Evolutionary conservation across 2,113 vertebrate species (phyloP), one percentile per base, ranked within the genome.

Genomic region (Clarias magur): DNA sequence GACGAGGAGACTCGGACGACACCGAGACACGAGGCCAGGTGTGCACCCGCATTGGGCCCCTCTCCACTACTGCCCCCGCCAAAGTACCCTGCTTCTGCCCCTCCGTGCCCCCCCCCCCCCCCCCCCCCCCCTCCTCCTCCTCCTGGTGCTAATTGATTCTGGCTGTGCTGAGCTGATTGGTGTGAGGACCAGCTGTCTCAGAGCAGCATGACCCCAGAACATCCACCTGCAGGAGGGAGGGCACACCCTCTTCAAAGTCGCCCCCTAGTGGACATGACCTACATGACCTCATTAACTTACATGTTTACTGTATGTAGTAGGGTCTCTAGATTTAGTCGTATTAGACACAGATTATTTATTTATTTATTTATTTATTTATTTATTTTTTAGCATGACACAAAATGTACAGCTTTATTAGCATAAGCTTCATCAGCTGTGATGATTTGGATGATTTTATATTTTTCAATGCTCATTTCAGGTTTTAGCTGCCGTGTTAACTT

Each of bases 101-200:
- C 72, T 89, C 63, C 48, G 53, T 15, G 10, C 73, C 70, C 80
- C 68, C 79, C 87, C 89, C 88, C n/a, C 73, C 70, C 80, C 68
- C 79, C 87, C 89, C 88, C 73, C 70, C 80, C 68, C 79, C 87
- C 89, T n/a, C n/a, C n/a, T n/a, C 88, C 90, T 88, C 85, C 89
- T 89, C 88, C 85, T 88, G 91, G 92, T 93, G 92, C 90, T 93
- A 93, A 93, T 93, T 93, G 92, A 92, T 92, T 93, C 92, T 90
- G 84, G 84, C 92, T 91, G 91, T 88, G 91, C 87, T 82, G 88
- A 88, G 88, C 90, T 93, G 92, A 93, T 93, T 93, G 90, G 91
- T 92, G 92, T 92, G 91, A 92, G 90, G 90, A 90, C 89, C 92
- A 93, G 92, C 92, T 93, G 92, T 92, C 91, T 86, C 88, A 62